Conservation (phyloP, 1,140 invertebrate species). For the Musca domestica region DNA sequence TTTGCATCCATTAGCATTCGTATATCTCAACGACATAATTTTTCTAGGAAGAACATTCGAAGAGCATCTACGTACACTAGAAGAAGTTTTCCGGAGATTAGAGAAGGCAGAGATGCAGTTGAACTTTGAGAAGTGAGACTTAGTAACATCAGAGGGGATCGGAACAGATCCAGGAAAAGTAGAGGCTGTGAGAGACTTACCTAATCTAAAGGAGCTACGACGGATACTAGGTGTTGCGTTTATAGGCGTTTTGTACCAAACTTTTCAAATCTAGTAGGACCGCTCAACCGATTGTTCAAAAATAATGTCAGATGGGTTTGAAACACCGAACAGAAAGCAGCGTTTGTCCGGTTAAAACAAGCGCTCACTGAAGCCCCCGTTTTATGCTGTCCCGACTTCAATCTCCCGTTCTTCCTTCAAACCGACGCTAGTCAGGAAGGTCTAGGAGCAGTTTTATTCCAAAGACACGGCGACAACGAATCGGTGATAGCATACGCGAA, state of each 20-base stretch:
- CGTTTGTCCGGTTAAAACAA: no score
- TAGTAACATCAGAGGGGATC: not conserved
- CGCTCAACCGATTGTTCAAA: no score
- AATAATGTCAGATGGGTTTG: no score
- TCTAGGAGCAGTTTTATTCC: not conserved
- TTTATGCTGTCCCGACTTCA: no score
- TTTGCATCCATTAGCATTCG: not conserved
- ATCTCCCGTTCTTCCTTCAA: no score
- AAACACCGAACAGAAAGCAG: no score
- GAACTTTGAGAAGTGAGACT: not conserved
- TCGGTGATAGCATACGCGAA: no score
- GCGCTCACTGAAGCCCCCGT: no score
- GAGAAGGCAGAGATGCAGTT: not conserved
- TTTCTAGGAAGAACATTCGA: not conserved
- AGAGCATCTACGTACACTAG: not conserved
- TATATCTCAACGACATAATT: not conserved
- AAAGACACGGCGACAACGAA: not conserved
- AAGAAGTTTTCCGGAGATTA: not conserved
- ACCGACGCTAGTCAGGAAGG: not conserved
- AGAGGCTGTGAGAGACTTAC: not conserved
- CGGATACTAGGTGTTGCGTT: no score
- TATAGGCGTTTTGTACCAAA: not conserved
- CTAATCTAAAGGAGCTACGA: not conserved
- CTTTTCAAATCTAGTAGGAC: no score
- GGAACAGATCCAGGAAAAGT: not conserved